These are phyloP conservation scores for Takifugu flavidus DNA, from an alignment of 2,113 vertebrate species.

Conservation along the genomic window DNA sequence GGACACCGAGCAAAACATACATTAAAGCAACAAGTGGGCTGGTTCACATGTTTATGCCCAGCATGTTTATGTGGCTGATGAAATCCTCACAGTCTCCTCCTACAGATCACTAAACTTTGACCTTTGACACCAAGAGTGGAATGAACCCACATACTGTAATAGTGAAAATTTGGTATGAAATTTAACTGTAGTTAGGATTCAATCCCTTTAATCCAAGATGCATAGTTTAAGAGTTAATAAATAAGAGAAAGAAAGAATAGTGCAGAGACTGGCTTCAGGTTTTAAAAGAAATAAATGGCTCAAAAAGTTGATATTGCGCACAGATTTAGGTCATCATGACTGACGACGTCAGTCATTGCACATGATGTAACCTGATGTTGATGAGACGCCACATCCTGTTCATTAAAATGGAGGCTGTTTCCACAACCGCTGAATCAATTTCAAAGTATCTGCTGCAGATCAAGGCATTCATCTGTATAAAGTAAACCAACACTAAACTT, in stretches of 20 bases:
- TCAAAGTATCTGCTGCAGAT: neutral
- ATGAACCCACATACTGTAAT: neutral
- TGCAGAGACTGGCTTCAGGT: too few species aligned
- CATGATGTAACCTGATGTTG: conserved; percentile 3
- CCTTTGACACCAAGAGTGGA: neutral
- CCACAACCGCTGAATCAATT: too few species aligned
- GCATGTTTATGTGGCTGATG: too few species aligned
- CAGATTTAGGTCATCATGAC: neutral
- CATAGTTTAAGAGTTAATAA: too few species aligned
- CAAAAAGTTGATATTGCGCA: too few species aligned
- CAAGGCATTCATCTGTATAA: too few species aligned
- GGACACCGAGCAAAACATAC: conserved; percentile 6
- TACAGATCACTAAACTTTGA: neutral
- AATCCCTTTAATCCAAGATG: too few species aligned
- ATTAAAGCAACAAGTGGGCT: neutral
- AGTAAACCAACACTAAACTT: too few species aligned
- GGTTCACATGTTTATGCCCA: too few species aligned
- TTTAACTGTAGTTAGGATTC: too few species aligned
- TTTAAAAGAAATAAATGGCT: too few species aligned
- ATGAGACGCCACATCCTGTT: conserved; percentile 8
- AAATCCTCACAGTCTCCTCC: neutral
- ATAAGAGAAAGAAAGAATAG: too few species aligned
- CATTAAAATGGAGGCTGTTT: conserved; percentile 24
- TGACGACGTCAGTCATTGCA: neutral
- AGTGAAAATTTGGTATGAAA: neutral